phyloP scores from a whole-genome alignment of 2,888 invertebrate genomes.

The Dilophus febrilis region DNA sequence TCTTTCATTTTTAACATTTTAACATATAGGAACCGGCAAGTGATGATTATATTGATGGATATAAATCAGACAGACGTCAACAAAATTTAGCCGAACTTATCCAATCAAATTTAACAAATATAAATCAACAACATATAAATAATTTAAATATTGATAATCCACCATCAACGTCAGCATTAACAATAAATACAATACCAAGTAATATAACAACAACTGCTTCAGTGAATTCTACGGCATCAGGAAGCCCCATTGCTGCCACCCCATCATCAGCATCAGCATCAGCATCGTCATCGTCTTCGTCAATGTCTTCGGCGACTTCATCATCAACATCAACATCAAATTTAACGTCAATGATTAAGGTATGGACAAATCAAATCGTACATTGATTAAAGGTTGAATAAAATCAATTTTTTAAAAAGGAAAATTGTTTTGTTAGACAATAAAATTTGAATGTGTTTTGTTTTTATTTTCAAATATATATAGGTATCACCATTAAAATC shows the following conservation, averaged over 20 bases:
- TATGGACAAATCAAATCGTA: slow-evolving; percentile 16
- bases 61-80: background rate
- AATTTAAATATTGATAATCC: background rate
- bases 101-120: background rate
- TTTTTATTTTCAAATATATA: background rate
- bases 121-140: background rate
- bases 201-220: slow-evolving; percentile 26
- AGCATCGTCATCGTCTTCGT: too few relatives aligned
- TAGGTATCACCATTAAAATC: slow-evolving; percentile 68
- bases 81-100: slow-evolving; percentile 7
- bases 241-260: too few relatives aligned
- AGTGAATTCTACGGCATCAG: slow-evolving; percentile 31
- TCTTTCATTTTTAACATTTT: too few relatives aligned
- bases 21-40: slow-evolving; percentile 19
- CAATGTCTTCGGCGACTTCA: too few relatives aligned
- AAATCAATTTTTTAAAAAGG: too few relatives aligned
- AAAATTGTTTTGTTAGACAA: too few relatives aligned
- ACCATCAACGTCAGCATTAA: slow-evolving; percentile 17
- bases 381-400: too few relatives aligned
- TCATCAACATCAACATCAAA: slow-evolving; percentile 49
- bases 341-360: slow-evolving; percentile 63
- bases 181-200: slow-evolving; percentile 29
- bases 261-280: too few relatives aligned
- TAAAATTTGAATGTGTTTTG: too few relatives aligned
- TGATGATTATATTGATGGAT: slow-evolving; percentile 11